Evolutionary conservation across 2,888 invertebrate species (phyloP), one percentile per base, ranked within the genome.

Genomic region (Drosophila paramelanica): DNA sequence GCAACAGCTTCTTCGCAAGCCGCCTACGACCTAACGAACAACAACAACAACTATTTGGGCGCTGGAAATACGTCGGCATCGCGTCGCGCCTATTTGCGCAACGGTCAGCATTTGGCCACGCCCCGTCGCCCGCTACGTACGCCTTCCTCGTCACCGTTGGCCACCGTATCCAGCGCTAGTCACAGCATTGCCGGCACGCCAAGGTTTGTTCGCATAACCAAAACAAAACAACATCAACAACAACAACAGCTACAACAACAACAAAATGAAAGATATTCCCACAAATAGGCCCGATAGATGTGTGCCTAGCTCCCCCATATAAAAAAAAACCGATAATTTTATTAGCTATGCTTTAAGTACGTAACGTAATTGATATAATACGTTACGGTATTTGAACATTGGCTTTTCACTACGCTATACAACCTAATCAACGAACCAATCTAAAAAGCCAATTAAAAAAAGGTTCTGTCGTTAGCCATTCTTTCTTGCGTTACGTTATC

Each of bases 91-190:
- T 89, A 88, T 71, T 41, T 87, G 67, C 88, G 84, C 72, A 88
- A 83, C 50, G 80, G 81, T 43, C 81, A 79, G 39, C 80, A 81
- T 57, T 73, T 88, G 76, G 89, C 78, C 67, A 85, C 90, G 51
- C 83, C 92, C 51, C 92, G 92, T 79, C 89, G 92, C 73, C 91
- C 92, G 62, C 81, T 92, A 69, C 91, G 92, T 82, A 91, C 92
- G 73, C 91, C 92, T 25, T 81, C 90, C 45, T 92, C 92, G 71
- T 92, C 92, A 61, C 92, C 92, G 67, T 84, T 92, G 86, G 90
- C 92, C 70, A 90, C 91, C 8, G 73, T 79, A 38, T 77, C 81
- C 62, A 79, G 72, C 77, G 71, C 73, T 73, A 90, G 86, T 79
- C 88, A 89, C 84, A 90, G 86, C 84, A 87, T 91, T 74, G 85